A percentile compares a stretch with the other conserved stretches of the same genome.
phyloP scores from a whole-genome alignment of 2,113 vertebrate genomes.

The Motacilla tschutschensis region DNA sequence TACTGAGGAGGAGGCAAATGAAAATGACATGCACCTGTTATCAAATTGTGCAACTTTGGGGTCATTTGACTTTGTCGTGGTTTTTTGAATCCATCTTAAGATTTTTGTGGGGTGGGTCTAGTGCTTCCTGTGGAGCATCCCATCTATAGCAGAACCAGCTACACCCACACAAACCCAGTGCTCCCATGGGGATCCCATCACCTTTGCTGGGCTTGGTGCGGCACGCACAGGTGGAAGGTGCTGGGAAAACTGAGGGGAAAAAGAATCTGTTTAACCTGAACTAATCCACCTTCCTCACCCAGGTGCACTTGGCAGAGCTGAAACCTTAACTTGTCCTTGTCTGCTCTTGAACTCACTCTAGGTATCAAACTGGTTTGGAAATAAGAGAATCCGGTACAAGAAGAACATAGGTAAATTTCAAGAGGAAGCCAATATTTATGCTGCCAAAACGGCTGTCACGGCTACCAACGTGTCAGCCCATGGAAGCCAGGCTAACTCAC shows the following conservation, averaged over 20 bases:
- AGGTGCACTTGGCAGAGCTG: neutral
- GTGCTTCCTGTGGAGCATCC: neutral
- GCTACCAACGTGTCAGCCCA: conserved; percentile 96
- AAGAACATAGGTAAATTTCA: conserved; percentile 99
- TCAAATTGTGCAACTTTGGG: neutral
- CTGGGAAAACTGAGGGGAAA: neutral
- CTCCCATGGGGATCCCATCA: neutral
- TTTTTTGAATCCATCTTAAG: neutral
- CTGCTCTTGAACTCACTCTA: conserved; percentile 67
- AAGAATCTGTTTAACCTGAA: neutral
- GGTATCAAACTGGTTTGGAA: conserved; percentile 99
- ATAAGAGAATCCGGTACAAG: conserved; percentile 99
- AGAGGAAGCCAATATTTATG: conserved; percentile 99
- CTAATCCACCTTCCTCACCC: neutral
- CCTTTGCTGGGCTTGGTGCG: neutral
- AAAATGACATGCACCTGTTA: neutral
- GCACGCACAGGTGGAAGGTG: fast-evolving
- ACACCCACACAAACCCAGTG: neutral
- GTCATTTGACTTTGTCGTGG: neutral
- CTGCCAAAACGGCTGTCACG: conserved; percentile 96
- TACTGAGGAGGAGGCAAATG: neutral
- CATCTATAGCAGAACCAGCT: neutral
- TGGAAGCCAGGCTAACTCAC: conserved; percentile 98
- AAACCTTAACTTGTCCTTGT: conserved; percentile 14
- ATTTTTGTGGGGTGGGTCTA: neutral